Conservation (phyloP, 2,113 vertebrate species). For the Hystrix cristata region DNA sequence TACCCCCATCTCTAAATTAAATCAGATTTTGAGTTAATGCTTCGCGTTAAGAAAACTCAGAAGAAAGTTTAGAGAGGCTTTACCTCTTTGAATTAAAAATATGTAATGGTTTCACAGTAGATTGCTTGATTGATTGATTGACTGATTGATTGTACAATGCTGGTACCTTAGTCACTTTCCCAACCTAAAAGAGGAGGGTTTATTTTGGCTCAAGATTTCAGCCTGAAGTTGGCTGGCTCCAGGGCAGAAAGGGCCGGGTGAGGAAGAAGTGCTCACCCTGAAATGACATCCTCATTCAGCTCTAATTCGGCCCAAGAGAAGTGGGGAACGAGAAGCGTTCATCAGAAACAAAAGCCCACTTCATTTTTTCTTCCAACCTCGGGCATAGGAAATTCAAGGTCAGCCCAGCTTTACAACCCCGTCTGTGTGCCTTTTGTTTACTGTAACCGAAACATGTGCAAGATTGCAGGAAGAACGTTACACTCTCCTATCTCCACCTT, state of each 20-base stretch:
- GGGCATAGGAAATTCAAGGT: too few relatives aligned
- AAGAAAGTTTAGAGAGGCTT: neutral
- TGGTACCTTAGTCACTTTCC: neutral
- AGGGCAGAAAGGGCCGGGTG: neutral
- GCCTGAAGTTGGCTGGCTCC: neutral
- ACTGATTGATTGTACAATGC: too few relatives aligned
- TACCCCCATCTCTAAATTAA: neutral
- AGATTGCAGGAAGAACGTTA: too few relatives aligned
- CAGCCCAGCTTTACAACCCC: too few relatives aligned
- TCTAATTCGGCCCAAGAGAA: too few relatives aligned
- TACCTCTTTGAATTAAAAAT: slow-evolving; percentile 14
- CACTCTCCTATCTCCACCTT: too few relatives aligned
- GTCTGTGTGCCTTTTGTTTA: too few relatives aligned
- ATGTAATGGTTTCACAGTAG: neutral
- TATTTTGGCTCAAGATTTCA: neutral
- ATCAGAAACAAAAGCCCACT: too few relatives aligned
- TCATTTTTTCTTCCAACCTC: too few relatives aligned
- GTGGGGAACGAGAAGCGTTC: too few relatives aligned
- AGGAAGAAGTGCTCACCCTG: neutral
- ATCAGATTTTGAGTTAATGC: slow-evolving; percentile 24
- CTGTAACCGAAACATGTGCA: too few relatives aligned
- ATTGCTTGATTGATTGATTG: neutral
- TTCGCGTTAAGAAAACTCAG: neutral
- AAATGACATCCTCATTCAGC: too few relatives aligned
- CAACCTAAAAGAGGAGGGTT: neutral